These are phyloP conservation scores for Cantharis nigra DNA, from an alignment of 2,888 invertebrate species.

Conservation along the genomic window DNA sequence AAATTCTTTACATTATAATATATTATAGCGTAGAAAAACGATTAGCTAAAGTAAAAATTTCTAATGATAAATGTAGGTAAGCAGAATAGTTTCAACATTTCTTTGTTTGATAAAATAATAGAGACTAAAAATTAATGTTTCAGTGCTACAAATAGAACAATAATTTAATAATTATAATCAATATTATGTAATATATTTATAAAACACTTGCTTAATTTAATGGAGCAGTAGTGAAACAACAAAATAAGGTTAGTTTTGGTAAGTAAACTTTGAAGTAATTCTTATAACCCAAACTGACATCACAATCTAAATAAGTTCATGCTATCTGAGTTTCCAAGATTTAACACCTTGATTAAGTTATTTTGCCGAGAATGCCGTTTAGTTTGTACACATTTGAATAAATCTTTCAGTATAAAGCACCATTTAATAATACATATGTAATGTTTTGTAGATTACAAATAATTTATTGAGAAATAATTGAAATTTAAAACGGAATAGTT, in stretches of 20 bases:
- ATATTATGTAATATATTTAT: no score
- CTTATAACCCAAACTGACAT: neutral
- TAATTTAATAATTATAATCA: no score
- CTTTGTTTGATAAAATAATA: no score
- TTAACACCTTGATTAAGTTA: neutral
- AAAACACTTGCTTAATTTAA: no score
- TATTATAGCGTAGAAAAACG: no score
- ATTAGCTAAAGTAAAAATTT: no score
- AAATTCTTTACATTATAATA: no score
- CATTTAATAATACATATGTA: neutral
- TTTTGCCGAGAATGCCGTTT: neutral
- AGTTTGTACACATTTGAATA: neutral
- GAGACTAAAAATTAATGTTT: no score
- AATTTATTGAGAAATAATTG: neutral
- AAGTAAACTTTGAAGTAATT: neutral
- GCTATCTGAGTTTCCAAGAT: neutral
- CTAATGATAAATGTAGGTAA: no score
- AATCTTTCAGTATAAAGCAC: neutral
- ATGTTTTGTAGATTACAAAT: neutral
- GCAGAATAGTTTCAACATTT: no score
- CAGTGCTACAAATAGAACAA: no score
- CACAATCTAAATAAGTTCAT: neutral
- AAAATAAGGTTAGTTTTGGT: neutral
- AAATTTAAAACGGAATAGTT: neutral
- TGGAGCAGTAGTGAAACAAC: neutral